Conservation (phyloP, 2,113 vertebrate species). For the Haemorhous mexicanus region DNA sequence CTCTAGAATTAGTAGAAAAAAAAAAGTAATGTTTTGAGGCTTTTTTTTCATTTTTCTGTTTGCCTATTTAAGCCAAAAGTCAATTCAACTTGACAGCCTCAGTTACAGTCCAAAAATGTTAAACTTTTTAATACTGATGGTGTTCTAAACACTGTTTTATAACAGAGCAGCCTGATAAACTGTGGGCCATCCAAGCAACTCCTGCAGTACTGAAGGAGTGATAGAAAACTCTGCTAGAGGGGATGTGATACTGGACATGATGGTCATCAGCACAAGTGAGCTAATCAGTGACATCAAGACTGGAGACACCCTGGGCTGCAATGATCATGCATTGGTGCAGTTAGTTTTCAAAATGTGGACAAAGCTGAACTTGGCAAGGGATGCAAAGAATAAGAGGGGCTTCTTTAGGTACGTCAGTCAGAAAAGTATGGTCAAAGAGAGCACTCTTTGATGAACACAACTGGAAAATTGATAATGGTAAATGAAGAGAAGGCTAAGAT, state of each 20-base stretch:
- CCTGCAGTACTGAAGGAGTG: not conserved
- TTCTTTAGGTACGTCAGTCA: not conserved
- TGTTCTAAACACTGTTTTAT: not conserved
- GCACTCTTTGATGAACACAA: not conserved
- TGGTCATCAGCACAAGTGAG: not conserved
- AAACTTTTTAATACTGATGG: not conserved
- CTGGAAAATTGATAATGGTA: not conserved
- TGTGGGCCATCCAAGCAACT: fast-evolving
- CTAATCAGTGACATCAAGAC: not conserved
- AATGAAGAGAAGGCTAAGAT: not conserved
- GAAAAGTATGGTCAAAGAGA: not conserved
- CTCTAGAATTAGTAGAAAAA: not conserved
- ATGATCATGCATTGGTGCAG: not conserved
- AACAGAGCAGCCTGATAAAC: not conserved
- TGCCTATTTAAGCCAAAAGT: not conserved
- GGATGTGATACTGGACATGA: not conserved
- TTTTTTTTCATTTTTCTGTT: not conserved
- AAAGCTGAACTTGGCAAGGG: not conserved
- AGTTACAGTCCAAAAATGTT: not conserved
- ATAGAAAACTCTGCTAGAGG: not conserved
- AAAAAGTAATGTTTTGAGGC: not conserved
- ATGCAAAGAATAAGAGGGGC: no score
- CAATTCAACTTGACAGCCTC: not conserved
- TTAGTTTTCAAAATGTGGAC: not conserved
- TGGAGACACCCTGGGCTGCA: not conserved